These are phyloP conservation scores for Siniperca undulata DNA, from an alignment of 2,797 vertebrate species.

Conservation along the genomic window DNA sequence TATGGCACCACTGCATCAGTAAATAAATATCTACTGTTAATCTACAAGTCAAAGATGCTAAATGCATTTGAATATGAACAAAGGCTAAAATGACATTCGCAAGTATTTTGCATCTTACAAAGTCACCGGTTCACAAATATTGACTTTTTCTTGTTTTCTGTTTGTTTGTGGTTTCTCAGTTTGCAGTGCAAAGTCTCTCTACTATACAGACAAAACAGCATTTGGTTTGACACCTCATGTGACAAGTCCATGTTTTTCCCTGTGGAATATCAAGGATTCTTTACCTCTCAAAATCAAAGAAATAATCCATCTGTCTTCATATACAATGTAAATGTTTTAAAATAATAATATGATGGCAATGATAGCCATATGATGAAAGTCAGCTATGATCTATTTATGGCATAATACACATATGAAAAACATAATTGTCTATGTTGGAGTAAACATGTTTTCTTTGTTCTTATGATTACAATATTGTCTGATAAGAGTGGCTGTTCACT, in stretches of 20 bases:
- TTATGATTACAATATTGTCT: conserved; percentile 24
- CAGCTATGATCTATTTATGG: conserved; percentile 42
- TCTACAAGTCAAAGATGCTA: not conserved
- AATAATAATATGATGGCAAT: conserved; percentile 6
- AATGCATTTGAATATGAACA: conserved; percentile 10
- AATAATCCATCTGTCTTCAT: conserved; percentile 7
- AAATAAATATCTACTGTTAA: not conserved
- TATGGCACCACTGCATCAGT: not conserved
- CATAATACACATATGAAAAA: conserved; percentile 7
- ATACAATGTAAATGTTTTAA: conserved; percentile 31
- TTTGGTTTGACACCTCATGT: conserved; percentile 24
- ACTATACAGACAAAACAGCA: not conserved
- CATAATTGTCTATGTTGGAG: conserved; percentile 19
- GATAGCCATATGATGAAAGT: conserved; percentile 29
- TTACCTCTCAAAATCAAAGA: conserved; percentile 21
- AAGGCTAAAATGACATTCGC: conserved; percentile 10
- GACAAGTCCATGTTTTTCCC: conserved; percentile 25
- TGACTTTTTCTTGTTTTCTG: conserved; percentile 5
- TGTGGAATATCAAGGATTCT: conserved; percentile 31
- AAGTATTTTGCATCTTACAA: conserved; percentile 19
- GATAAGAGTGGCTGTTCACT: conserved; percentile 33
- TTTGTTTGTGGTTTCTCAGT: not conserved
- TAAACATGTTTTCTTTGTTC: conserved; percentile 50
- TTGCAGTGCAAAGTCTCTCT: not conserved
- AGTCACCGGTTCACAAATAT: conserved; percentile 1